Evolutionary conservation across 1,140 invertebrate species (phyloP).

Genomic region (Drosophila bifasciata): DNA sequence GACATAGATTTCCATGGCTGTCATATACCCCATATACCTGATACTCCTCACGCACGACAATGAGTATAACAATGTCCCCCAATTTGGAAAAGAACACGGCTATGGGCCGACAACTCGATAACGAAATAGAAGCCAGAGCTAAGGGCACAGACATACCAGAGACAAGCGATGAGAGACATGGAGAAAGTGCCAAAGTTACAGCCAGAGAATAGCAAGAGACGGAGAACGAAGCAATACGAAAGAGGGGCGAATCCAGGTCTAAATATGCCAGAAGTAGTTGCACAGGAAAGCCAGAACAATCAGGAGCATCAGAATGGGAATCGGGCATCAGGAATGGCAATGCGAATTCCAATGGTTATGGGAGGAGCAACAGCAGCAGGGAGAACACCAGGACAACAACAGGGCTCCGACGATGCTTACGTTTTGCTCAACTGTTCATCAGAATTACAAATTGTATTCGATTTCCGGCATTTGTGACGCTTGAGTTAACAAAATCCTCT

Average conservation of each 20-base stretch:
- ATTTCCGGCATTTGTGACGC: constrained; percentile 83
- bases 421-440: constrained; percentile 79
- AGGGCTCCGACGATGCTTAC: constrained; percentile 46
- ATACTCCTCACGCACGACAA: too few species aligned
- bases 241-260: constrained; percentile 38
- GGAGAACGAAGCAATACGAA: constrained; percentile 27
- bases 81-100: constrained; percentile 74
- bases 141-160: constrained; percentile 5
- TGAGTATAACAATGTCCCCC: constrained; percentile 68
- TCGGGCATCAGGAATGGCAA: constrained; percentile 46
- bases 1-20: too few species aligned
- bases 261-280: constrained; percentile 60
- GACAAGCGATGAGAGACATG: constrained; percentile 24
- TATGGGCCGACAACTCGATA: constrained; percentile 69
- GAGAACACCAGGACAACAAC: constrained; percentile 8
- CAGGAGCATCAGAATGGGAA: constrained; percentile 42
- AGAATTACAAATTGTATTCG: constrained; percentile 84
- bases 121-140: constrained; percentile 68
- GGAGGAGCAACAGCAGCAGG: constrained; percentile 33
- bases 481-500: constrained; percentile 69
- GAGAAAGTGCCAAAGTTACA: constrained; percentile 7
- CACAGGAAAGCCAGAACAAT: constrained; percentile 52
- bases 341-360: constrained; percentile 26
- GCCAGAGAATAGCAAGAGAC: not conserved
- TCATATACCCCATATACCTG: too few species aligned